phyloP scores from a whole-genome alignment of 2,113 vertebrate genomes.

The Todiramphus chloris region DNA sequence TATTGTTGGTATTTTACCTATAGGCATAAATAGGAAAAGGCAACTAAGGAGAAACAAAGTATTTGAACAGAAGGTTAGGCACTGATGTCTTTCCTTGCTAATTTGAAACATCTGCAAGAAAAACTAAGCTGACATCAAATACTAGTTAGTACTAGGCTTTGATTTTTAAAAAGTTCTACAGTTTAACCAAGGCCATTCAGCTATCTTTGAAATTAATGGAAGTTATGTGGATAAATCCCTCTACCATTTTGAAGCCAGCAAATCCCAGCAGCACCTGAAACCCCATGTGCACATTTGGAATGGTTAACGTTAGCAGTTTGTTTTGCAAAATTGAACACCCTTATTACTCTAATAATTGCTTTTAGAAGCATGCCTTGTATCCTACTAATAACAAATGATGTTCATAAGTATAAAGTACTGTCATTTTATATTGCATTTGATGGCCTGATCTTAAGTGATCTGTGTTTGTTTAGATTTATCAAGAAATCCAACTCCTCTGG shows the following conservation, averaged over 20 bases:
- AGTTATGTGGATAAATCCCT: not conserved
- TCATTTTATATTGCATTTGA: not conserved
- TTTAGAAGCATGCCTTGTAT: slow-evolving; percentile 15
- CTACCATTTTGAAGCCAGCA: not conserved
- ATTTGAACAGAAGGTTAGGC: not conserved
- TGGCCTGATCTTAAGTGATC: not conserved
- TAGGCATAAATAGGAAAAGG: slow-evolving; percentile 11
- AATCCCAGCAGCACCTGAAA: not conserved
- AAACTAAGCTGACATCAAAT: not conserved
- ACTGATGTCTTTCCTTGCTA: not conserved
- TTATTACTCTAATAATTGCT: not conserved
- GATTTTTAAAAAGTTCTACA: not conserved
- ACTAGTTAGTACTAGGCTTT: not conserved
- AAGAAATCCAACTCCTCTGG: not conserved
- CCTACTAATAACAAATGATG: not conserved
- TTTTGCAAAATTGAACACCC: not conserved
- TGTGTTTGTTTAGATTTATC: not conserved
- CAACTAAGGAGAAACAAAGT: not conserved
- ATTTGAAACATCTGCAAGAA: not conserved
- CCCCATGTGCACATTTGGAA: not conserved
- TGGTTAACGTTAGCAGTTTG: not conserved
- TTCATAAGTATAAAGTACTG: not conserved
- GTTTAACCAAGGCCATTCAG: not conserved
- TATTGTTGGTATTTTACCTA: slow-evolving; percentile 16
- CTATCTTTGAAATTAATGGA: not conserved